Base-by-base conservation (phyloP, 2,797 vertebrate species). In the Sebastes steindachneri region DNA sequence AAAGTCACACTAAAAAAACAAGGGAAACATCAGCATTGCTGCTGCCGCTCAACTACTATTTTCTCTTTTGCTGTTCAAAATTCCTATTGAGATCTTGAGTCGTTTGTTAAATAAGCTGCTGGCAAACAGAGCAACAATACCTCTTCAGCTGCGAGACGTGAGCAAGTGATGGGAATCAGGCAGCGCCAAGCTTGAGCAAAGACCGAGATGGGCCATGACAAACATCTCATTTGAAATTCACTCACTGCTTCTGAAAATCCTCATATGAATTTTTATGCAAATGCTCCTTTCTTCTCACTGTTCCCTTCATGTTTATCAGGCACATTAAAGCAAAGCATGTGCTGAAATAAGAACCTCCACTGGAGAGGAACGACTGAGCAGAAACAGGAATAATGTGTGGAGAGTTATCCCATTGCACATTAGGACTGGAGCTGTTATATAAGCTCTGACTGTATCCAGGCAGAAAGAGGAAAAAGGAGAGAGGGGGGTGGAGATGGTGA, bases 361-460 rank as follows among this genome's bases (percentile, higher is more conserved):
- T 23, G 29, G 48, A 75, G 55, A 58, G 35, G 63, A 64, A 58
- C 53, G 68, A 68, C 6, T 7, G 31, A 51, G 60, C 28, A 68
- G 37, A 31, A 68, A 60, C 28, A 64, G 48, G 51, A 68, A 72
- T 9, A 64, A 41, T 55, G 65, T 45, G 23, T 48, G 48, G 41
- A 69, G 79, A 72, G 67, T 54, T 72, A 28, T 75, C 80, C 73
- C 67, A 11, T 6, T 71, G 71, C 75, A 82, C 63, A 33, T 82
- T 74, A 77, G 73, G 51, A 70, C 68, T 64, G 58, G 33, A 77
- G 75, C 80, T 79, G 72, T 91, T 92, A 90, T 68, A 75, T 84
- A 92, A 90, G 62, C 53, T 45, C 21, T 7, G 67, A 73, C 74
- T 77, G 79, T 91, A 89, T 87, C 85, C 80, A 83, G 86, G 85